Conservation (phyloP, 2,888 invertebrate species). For the Archips crataeganus region DNA sequence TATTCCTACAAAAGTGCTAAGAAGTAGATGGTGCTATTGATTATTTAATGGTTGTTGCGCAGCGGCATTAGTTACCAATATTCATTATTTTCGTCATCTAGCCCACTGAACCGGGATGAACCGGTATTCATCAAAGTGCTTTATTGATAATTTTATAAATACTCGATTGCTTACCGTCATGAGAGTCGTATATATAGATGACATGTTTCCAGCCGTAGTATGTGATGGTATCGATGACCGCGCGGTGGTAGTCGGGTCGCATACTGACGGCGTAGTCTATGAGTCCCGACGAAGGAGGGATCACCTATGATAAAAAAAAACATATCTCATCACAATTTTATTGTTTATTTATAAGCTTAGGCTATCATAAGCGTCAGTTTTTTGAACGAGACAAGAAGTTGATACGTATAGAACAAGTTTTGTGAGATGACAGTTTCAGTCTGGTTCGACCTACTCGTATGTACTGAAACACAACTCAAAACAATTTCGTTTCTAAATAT, state of each 20-base stretch:
- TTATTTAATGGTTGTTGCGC: neutral
- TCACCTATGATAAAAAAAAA: constrained; percentile 84
- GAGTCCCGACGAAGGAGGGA: constrained; percentile 95
- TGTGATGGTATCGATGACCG: constrained; percentile 97
- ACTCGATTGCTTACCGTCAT: constrained; percentile 91
- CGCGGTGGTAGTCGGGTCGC: constrained; percentile 97
- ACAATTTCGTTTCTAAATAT: neutral
- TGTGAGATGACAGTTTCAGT: too few species aligned
- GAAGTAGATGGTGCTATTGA: neutral
- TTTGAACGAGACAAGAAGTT: too few species aligned
- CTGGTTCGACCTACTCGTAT: too few species aligned
- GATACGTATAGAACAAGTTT: too few species aligned
- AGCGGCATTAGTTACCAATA: neutral
- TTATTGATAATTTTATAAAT: constrained; percentile 75
- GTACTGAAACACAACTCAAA: too few species aligned
- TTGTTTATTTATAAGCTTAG: too few species aligned
- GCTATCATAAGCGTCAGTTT: too few species aligned
- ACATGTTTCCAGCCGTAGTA: constrained; percentile 96
- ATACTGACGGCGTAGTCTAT: constrained; percentile 96
- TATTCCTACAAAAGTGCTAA: neutral
- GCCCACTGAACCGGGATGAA: constrained; percentile 1
- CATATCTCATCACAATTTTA: too few species aligned
- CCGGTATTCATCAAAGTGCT: constrained; percentile 10
- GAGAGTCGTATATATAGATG: constrained; percentile 96
- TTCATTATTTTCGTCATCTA: neutral